Conservation (phyloP, 2,113 vertebrate species). For the Lucifuga dentata region DNA sequence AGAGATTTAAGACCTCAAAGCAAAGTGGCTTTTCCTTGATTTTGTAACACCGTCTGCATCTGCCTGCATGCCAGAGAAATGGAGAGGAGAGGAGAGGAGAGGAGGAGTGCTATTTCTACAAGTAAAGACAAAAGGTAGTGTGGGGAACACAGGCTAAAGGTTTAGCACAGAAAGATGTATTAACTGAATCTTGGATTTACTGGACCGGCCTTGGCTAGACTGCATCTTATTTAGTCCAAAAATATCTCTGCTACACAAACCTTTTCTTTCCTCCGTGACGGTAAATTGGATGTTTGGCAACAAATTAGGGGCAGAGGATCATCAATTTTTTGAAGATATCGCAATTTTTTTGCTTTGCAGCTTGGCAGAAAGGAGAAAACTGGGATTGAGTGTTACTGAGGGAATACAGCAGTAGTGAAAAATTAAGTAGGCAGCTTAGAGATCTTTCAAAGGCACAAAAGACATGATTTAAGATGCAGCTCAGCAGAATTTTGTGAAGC, state of each 20-base stretch:
- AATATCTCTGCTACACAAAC: slow-evolving; percentile 20
- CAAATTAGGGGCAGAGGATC: slow-evolving; percentile 35
- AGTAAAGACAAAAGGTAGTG: not conserved
- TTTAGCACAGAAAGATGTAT: slow-evolving; percentile 4
- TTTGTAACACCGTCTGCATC: not conserved
- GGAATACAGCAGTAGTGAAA: slow-evolving; percentile 10
- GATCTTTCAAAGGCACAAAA: slow-evolving; percentile 33
- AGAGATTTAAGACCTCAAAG: slow-evolving; percentile 11
- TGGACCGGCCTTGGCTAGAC: slow-evolving; percentile 5
- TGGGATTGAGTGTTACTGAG: not conserved
- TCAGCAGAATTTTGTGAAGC: slow-evolving; percentile 12
- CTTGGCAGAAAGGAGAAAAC: slow-evolving; percentile 10
- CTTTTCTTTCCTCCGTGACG: slow-evolving; percentile 33
- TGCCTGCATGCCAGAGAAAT: not conserved
- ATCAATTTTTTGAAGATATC: slow-evolving; percentile 17
- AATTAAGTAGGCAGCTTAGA: slow-evolving; percentile 11
- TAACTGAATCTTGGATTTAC: slow-evolving; percentile 13
- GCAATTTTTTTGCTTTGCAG: slow-evolving; percentile 7
- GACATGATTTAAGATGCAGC: slow-evolving; percentile 14
- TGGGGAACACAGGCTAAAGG: not conserved
- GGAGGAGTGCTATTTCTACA: not conserved
- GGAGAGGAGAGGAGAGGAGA: slow-evolving; percentile 1
- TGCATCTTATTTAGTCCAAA: slow-evolving; percentile 34
- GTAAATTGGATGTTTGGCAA: slow-evolving; percentile 40
- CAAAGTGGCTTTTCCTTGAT: not conserved